Base-by-base conservation (phyloP, 2,113 vertebrate species). In the Chaetodon auriga region DNA sequence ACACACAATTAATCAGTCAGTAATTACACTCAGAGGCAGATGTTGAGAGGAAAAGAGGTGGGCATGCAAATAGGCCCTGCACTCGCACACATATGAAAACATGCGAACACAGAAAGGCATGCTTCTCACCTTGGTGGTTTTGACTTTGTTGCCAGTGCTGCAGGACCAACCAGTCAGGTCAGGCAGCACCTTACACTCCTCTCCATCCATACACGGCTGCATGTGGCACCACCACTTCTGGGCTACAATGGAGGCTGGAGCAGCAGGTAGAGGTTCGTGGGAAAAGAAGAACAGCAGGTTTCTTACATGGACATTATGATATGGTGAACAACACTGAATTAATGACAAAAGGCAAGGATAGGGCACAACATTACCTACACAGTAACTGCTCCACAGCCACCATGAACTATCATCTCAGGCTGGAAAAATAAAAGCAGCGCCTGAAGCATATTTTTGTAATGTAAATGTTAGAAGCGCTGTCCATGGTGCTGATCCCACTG, bases 221-320 rank as follows among this genome's bases (percentile, higher is more conserved):
- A 99, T 99, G 60, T 99, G 97, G 89, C 98, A 99, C 98, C 97
- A 99, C 98, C 98, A 98, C 85, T 98, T 99, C 95, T 99, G 97
- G 36, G 95, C 93, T 69, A 99, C 97, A 38, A 99, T 97, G 85
- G 97, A 98, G 36, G 97, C 98, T 99, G 91, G 85, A 87, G 82
- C 43, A 73, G 54, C 13, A 43, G 43, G 46, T 23, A 6, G 58
- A 75, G 16, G 45, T 53, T 68, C 48, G 71, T 49, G 55, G 1
- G 30, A 45, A 51, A 45, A 68, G 8, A 70, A 23, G 75, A 23
- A 75, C 23, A 55, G 30, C 14, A 57, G 46, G 19, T 81, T 53
- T 77, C 1, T 30, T 38, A 36, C 75, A 63, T 38, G 14, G 36
- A 45, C 53, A 5, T 36, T 6, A 41, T 51, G 18, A 64, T 21